Evolutionary conservation across 2,888 invertebrate genomes (phyloP), one percentile per base, ranked within the genome.

Genomic region (Odontocerum albicorne): DNA sequence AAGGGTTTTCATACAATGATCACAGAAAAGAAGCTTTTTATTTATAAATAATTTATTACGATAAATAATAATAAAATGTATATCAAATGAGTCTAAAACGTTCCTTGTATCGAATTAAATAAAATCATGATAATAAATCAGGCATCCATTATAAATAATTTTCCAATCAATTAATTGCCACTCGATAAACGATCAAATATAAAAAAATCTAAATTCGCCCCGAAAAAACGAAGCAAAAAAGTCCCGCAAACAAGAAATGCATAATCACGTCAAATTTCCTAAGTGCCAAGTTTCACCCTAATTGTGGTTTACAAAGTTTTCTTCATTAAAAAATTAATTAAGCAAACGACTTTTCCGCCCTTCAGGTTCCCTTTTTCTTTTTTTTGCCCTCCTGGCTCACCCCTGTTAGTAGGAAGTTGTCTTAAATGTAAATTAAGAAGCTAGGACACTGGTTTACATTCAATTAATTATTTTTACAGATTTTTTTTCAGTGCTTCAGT

Each of bases 281-380:
- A 49, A 59, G 56, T 59, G 59, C 39, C 44, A 52, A 56, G 59
- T 59, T 44, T 19, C 49, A 40, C 49, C 49, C 39, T 40, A 47
- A 39, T 39, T 40, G 49, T 22, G 13, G 40, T 15, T 32, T 40
- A 22, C 47, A 32, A 43, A 52, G 55, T 55, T 59, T 55, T 47
- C 51, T 59, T 59, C 56, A 56, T 59, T 59, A 59, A 56, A 57
- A 59, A 59, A 55, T 49, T 59, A 59, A 59, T 59, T 59, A 59
- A 53, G 53, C 59, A 56, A 59, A 56, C 50, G 52, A 49, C 47
- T 52, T 58, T 53, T 39, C 42, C 31, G 22, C 50, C 35, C 49
- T 50, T 38, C 33, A 19, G 40, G 36, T 44, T 55, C 33, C 47
- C 27, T 27, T 27, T 35, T n/a, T 12, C 12, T 35, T 38, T 15